Evolutionary conservation across 2,113 vertebrate species (phyloP), one percentile per base, ranked within the genome.

Genomic region (Spea multiplicata): DNA sequence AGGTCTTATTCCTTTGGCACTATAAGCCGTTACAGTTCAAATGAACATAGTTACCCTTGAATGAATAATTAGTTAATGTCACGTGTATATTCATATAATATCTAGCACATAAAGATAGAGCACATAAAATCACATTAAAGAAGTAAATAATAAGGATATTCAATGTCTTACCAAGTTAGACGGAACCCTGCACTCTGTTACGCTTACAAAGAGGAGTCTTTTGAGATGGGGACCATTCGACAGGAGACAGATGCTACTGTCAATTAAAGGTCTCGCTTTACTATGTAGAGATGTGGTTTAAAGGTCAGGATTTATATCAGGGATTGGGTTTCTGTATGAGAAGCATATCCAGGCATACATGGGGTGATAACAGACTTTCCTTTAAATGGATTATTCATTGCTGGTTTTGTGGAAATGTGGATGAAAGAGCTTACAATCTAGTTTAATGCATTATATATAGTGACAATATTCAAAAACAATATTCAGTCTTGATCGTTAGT

Each of bases 111-210:
- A 59, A 13, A 59, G 4, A 59, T 13, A 59, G 4, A 9, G 14
- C 55, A 59, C 55, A 59, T 59, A 59, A 2, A 59, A 53, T 10
- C 6, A 12, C 14, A 12, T 59, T 13, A 59, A 59, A 4, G 12
- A 12, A 4, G 10, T 59, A 59, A 8, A 59, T 7, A 59, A 59
- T 59, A 59, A 59, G 10, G 12, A 8, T 9, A 4, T 59, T 8
- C 12, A 59, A 12, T 13, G 47, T 81, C 88, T 90, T 89, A 90
- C 89, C 89, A 82, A 82, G 66, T 66, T 45, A 70, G 46, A 14
- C 46, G 30, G 45, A 61, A 44, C 3, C 16, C 12, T 30, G 69
- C 17, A 10, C 5, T 57, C 77, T 80, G 49, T 67, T 3, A 16
- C 59, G 14, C 47, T 76, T 79, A 83, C 66, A 67, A 50, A 70